These are phyloP conservation scores for Stenurella melanura DNA, from an alignment of 2,888 invertebrate genomes.

Conservation along the genomic window DNA sequence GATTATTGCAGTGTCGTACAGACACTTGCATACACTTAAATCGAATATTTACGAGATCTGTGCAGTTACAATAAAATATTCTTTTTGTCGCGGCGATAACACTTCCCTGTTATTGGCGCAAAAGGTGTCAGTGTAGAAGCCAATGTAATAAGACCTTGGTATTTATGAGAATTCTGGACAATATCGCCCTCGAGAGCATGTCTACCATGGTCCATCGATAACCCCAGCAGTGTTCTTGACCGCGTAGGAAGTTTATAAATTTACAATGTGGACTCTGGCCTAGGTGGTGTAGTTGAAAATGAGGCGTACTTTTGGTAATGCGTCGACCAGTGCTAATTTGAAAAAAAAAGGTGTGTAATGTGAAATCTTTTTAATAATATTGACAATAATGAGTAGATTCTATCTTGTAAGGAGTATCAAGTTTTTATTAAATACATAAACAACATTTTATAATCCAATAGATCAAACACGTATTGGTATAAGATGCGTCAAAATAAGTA, in stretches of 20 bases:
- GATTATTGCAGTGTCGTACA: not conserved
- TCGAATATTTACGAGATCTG: conserved; percentile 36
- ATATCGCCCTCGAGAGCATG: conserved; percentile 48
- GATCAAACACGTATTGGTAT: too few relatives aligned
- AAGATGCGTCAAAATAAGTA: too few relatives aligned
- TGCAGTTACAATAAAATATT: conserved; percentile 34
- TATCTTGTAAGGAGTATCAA: too few relatives aligned
- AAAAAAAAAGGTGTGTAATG: too few relatives aligned
- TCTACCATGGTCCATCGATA: conserved; percentile 44
- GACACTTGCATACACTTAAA: conserved; percentile 1
- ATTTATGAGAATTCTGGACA: conserved; percentile 48
- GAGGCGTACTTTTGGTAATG: not conserved
- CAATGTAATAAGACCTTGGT: conserved; percentile 41
- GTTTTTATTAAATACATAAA: too few relatives aligned
- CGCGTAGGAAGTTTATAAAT: conserved; percentile 48
- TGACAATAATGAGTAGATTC: too few relatives aligned
- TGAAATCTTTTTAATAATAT: too few relatives aligned
- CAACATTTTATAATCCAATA: too few relatives aligned
- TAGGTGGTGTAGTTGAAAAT: conserved; percentile 27
- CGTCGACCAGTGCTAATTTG: too few relatives aligned
- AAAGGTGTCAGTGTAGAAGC: conserved; percentile 37
- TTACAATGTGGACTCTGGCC: conserved; percentile 45
- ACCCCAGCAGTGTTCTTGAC: conserved; percentile 43
- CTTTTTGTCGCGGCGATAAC: conserved; percentile 41
- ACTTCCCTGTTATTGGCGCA: conserved; percentile 42